Evolutionary conservation across 2,113 vertebrate genomes (phyloP), one percentile per base, ranked within the genome.

Genomic region (Rana temporaria): DNA sequence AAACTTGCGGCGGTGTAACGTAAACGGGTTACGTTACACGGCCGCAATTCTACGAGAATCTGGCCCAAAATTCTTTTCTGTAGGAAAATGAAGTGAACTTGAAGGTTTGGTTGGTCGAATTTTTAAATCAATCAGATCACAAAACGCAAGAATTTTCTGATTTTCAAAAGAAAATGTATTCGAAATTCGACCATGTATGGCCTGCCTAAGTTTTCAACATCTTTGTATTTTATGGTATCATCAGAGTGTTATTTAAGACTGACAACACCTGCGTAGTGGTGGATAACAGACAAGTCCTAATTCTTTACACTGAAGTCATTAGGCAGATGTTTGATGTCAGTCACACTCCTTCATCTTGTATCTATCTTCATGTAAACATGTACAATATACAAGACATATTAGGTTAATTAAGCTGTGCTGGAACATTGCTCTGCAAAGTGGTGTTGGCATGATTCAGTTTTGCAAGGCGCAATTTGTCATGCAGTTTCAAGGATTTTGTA

Each of bases 401-500:
- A 20, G 17, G n/a, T 18, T 68, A 38, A 42, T 59, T 17, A 69
- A 42, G 70, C n/a, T 82, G 53, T 60, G 53, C 8, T 12, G 68
- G 53, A 4, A 9, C 34, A 55, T 30, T 68, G 38, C n/a, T 52
- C 81, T 68, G 34, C 81, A 20, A 38, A 56, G 69, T 65, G 70
- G 69, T 65, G 70, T 65, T 76, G 72, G 71, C 72, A 68, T 75
- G 32, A 24, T 72, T 60, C 15, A 42, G 30, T 52, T 66, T 82
- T 75, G 42, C 24, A 14, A 65, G 4, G 70, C n/a, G 19, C 48
- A 66, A 82, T 59, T 67, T 75, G 48, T 82, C 62, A 82, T 57
- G 70, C 59, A 75, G 48, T 82, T 75, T 65, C 12, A 68, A 60
- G 64, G 72, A 82, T 82, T 67, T 82, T 82, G 63, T 17, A 17